Conservation (phyloP, 2,113 vertebrate genomes). For the Larimichthys polyactis region DNA sequence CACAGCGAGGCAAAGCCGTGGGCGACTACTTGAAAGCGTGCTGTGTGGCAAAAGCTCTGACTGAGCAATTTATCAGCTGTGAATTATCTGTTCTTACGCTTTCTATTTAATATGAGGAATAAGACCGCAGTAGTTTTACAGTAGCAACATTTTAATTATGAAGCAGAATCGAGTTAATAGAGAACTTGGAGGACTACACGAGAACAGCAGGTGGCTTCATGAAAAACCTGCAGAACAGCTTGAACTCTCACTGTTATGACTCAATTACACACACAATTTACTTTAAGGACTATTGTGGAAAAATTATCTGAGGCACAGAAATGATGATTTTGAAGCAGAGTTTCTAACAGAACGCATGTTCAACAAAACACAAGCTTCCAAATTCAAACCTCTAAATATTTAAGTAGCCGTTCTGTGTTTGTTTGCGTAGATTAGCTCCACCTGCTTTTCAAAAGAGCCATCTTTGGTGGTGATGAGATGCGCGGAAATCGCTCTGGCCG, state of each 20-base stretch:
- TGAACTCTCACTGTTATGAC: not conserved
- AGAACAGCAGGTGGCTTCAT: not conserved
- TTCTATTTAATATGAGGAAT: not conserved
- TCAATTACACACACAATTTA: not conserved
- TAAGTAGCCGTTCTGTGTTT: not conserved
- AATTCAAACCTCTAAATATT: slow-evolving; percentile 1
- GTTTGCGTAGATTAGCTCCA: not conserved
- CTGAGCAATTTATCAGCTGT: not conserved
- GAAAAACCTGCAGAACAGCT: slow-evolving; percentile 7
- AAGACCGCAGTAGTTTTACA: not conserved
- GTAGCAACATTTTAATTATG: not conserved
- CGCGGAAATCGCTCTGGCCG: not conserved
- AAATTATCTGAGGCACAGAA: not conserved
- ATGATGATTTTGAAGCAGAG: not conserved
- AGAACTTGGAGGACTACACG: not conserved
- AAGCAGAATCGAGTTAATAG: not conserved
- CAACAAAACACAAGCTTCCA: not conserved
- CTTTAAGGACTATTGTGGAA: not conserved
- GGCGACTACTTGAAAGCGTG: not conserved
- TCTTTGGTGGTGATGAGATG: not conserved
- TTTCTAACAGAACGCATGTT: too few relatives aligned
- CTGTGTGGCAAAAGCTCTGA: slow-evolving; percentile 4
- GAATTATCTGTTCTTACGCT: not conserved
- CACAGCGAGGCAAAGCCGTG: not conserved
- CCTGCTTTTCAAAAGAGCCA: not conserved